These are phyloP conservation scores for Micrastur ruficollis DNA, from an alignment of 2,797 vertebrate genomes.

Conservation along the genomic window DNA sequence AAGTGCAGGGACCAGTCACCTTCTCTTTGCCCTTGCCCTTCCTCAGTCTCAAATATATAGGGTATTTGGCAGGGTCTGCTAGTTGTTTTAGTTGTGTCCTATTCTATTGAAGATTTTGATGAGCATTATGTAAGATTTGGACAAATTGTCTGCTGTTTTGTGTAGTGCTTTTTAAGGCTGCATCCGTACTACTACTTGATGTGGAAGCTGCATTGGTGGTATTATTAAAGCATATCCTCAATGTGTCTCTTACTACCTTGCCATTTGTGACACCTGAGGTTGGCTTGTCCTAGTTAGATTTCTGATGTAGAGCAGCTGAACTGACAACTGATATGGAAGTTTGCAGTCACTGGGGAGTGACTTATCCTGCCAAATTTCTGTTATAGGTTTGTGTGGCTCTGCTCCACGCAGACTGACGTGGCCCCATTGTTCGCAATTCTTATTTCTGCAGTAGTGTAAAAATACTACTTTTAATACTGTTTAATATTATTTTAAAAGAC, in stretches of 20 bases:
- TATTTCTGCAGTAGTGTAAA: background rate
- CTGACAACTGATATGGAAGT: background rate
- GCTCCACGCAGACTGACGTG: background rate
- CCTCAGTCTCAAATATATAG: background rate
- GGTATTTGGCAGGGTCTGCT: background rate
- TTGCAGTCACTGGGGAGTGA: background rate
- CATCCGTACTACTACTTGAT: background rate
- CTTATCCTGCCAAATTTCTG: background rate
- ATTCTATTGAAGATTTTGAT: background rate
- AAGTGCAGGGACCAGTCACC: background rate
- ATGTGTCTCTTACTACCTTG: background rate
- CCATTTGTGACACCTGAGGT: rapidly evolving
- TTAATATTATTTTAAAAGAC: background rate
- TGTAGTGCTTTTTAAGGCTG: background rate
- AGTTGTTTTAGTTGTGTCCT: background rate
- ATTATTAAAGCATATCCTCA: background rate
- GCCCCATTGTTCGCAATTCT: background rate
- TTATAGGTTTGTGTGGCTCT: background rate
- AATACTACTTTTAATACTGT: background rate
- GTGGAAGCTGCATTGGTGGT: background rate
- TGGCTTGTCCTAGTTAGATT: background rate
- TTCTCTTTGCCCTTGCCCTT: background rate
- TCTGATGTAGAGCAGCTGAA: background rate
- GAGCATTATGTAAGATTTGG: background rate
- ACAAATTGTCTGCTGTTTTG: background rate